These are phyloP conservation scores for Ferrisia virgata DNA, from an alignment of 2,888 invertebrate species.

Conservation along the genomic window DNA sequence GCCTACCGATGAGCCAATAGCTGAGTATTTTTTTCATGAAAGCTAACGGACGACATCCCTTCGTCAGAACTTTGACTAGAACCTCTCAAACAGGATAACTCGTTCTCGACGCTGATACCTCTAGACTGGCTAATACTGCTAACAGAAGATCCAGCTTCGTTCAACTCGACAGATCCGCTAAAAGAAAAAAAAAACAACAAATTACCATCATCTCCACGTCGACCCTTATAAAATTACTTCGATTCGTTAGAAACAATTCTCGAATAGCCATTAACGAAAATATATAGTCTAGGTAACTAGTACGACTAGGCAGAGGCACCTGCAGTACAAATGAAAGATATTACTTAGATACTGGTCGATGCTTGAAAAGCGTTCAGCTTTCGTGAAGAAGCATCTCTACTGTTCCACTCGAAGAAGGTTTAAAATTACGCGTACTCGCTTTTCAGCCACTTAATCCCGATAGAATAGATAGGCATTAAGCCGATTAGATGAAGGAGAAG, in stretches of 20 bases:
- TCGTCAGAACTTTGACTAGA: slow-evolving; percentile 56
- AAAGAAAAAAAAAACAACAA: slow-evolving; percentile 49
- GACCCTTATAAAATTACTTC: not conserved
- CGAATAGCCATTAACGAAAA: too few species aligned
- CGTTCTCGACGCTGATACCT: slow-evolving; percentile 56
- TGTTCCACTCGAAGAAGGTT: too few species aligned
- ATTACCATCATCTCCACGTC: not conserved
- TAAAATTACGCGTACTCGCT: too few species aligned
- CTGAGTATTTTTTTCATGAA: not conserved
- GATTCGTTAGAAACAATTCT: not conserved
- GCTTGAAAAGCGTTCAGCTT: too few species aligned
- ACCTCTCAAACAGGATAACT: slow-evolving; percentile 52
- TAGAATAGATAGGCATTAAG: not conserved
- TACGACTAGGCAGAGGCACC: too few species aligned
- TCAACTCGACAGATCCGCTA: slow-evolving; percentile 67
- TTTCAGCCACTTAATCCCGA: not conserved
- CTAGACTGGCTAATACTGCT: slow-evolving; percentile 56
- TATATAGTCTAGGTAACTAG: too few species aligned
- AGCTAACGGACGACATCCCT: slow-evolving; percentile 51
- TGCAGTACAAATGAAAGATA: too few species aligned
- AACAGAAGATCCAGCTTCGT: slow-evolving; percentile 58
- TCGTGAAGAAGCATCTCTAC: too few species aligned
- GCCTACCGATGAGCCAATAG: slow-evolving; percentile 11
- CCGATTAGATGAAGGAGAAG: not conserved
- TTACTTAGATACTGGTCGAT: too few species aligned